Evolutionary conservation across 2,797 vertebrate genomes (phyloP), one percentile per base, ranked within the genome.

Genomic region (Scolopax bukidnonensis): DNA sequence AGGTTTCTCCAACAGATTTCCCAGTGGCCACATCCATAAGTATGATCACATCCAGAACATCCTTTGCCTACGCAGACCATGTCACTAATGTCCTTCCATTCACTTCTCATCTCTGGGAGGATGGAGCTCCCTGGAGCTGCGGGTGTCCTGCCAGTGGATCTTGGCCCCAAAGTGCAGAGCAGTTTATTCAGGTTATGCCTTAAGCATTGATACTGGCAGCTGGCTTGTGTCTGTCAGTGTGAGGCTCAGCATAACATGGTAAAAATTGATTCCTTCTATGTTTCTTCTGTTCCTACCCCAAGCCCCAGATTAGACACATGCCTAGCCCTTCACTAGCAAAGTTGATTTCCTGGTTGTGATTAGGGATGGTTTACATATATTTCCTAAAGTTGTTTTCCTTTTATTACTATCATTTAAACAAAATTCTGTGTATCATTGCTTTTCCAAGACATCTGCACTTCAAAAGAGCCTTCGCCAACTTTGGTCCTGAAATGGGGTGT

Each of bases 341-440:
- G 51, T 19, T 76, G 91, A 94, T 96, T 94, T 95, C 96, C 96
- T 95, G 96, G 50, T 59, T 90, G 89, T 84, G 90, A 94, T 96
- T 97, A 96, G 92, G 75, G 75, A 96, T 67, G 90, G 81, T 93
- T 97, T 87, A 82, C 87, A 68, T 86, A 40, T 70, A 96, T 94
- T 95, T 94, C 91, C 93, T 68, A 53, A 84, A 73, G 82, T 81
- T 93, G 82, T 80, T 96, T 90, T 85, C 89, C 69, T 94, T 97
- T 94, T 95, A 84, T 87, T 94, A 57, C 84, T 80, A 48, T 89
- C 75, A 85, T 65, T 94, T 93, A 86, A 91, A 56, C 40, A 93
- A 27, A 87, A 68, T 83, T 63, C 50, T 6, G 14, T 50, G 41
- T 57, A 32, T 73, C 40, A 0, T 3, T 78, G 40, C 91, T 91